Conservation (phyloP, 1,140 invertebrate genomes). For the Sipha flava region DNA sequence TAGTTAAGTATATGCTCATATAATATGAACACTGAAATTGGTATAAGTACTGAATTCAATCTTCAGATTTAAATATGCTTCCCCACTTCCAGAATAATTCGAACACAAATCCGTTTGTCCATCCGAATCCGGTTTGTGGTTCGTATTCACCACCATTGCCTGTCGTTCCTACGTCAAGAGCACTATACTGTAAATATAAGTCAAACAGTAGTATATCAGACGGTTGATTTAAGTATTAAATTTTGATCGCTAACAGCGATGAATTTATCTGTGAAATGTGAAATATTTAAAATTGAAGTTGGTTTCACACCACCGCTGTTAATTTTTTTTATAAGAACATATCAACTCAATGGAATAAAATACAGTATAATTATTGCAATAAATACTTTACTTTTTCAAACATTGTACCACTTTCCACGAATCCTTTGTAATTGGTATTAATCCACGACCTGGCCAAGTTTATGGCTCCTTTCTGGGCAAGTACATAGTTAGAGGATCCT, state of each 20-base stretch:
- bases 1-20: not conserved
- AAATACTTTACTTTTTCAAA: constrained; percentile 68
- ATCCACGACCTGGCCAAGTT: constrained; percentile 54
- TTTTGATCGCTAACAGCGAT: too few relatives aligned
- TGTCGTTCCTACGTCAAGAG: constrained; percentile 51
- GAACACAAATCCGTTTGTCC: constrained; percentile 81
- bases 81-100: constrained; percentile 64
- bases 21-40: too few relatives aligned
- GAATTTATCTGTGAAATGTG: too few relatives aligned
- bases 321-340: too few relatives aligned
- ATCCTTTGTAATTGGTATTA: constrained; percentile 50
- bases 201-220: too few relatives aligned
- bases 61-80: constrained; percentile 38
- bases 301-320: too few relatives aligned
- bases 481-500: constrained; percentile 44
- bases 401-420: constrained; percentile 52
- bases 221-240: too few relatives aligned
- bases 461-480: constrained; percentile 47
- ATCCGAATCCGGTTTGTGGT: constrained; percentile 84
- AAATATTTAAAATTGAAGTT: too few relatives aligned
- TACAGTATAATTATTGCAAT: too few relatives aligned
- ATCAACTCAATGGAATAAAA: too few relatives aligned
- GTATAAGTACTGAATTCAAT: too few relatives aligned
- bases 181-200: constrained; percentile 30
- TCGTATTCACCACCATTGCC: constrained; percentile 84